Evolutionary conservation across 2,113 vertebrate species (phyloP).

Genomic region (Pluvialis apricaria): DNA sequence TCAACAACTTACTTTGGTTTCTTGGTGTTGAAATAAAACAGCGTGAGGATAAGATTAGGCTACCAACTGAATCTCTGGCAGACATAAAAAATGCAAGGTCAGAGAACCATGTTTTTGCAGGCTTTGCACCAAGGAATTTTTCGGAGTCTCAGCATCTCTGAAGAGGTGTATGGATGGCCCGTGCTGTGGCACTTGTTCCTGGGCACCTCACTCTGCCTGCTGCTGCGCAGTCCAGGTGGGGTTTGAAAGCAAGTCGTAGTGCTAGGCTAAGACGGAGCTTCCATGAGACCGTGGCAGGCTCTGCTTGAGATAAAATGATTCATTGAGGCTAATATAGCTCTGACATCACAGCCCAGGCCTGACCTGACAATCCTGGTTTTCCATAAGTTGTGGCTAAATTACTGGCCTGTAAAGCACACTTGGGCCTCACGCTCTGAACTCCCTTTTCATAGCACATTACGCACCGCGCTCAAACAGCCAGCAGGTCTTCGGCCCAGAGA

Average conservation of each 20-base stretch:
- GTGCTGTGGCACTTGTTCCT: not conserved
- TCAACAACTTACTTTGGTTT: not conserved
- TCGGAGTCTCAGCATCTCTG: not conserved
- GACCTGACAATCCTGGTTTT: not conserved
- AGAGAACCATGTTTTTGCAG: not conserved
- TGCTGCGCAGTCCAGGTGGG: not conserved
- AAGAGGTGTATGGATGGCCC: not conserved
- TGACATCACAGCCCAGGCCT: not conserved
- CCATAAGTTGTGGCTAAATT: not conserved
- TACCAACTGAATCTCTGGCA: not conserved
- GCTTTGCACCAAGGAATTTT: not conserved
- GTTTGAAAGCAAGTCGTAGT: not conserved
- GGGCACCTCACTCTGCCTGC: not conserved
- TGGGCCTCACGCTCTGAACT: not conserved
- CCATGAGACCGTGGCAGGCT: not conserved
- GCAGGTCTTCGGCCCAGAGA: not conserved
- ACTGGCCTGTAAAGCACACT: not conserved
- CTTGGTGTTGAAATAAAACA: not conserved
- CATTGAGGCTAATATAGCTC: not conserved
- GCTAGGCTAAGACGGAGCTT: not conserved
- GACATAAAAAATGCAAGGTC: not conserved
- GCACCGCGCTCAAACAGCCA: not conserved
- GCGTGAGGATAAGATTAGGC: not conserved
- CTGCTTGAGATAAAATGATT: not conserved
- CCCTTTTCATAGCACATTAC: slow-evolving; percentile 1